phyloP scores from a whole-genome alignment of 2,888 invertebrate species.

The Ptychoptera albimana region DNA sequence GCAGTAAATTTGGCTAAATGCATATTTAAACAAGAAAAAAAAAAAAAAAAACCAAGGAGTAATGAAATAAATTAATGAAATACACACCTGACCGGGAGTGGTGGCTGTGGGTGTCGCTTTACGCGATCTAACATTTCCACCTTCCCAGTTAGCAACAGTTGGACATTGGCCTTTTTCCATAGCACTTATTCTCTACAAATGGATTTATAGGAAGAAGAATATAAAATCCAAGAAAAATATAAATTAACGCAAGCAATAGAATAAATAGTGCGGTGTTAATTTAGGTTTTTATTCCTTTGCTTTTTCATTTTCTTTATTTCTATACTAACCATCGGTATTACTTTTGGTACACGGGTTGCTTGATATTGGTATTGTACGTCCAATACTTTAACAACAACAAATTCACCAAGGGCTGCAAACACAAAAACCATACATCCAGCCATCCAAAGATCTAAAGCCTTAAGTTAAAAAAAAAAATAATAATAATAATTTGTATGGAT shows the following conservation, averaged over 20 bases:
- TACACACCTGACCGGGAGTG: slow-evolving; percentile 28
- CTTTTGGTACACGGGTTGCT: slow-evolving; percentile 35
- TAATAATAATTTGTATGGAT: neutral
- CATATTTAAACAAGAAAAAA: neutral
- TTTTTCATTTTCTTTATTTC: neutral
- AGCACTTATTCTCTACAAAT: slow-evolving; percentile 41
- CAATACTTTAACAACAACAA: slow-evolving; percentile 67
- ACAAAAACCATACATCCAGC: slow-evolving; percentile 78
- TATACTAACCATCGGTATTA: slow-evolving; percentile 26
- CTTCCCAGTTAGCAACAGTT: slow-evolving; percentile 50
- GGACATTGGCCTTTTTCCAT: slow-evolving; percentile 49
- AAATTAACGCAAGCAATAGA: slow-evolving; percentile 1
- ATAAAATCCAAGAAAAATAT: slow-evolving; percentile 3
- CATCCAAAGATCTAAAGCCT: slow-evolving; percentile 80
- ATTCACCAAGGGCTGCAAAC: slow-evolving; percentile 68
- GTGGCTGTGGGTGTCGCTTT: slow-evolving; percentile 34
- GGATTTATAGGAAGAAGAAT: slow-evolving; percentile 10
- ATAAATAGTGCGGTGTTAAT: neutral
- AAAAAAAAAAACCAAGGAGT: too few relatives aligned
- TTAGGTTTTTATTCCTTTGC: neutral
- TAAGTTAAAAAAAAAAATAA: slow-evolving; percentile 10
- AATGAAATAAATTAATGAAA: neutral
- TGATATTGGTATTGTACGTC: slow-evolving; percentile 56
- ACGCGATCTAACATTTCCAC: slow-evolving; percentile 42
- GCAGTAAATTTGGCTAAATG: slow-evolving; percentile 6